Percentiles rank a stretch among this genome's conserved stretches.
Evolutionary conservation across 2,113 vertebrate species (phyloP).

Genomic region (Pogona vitticeps): DNA sequence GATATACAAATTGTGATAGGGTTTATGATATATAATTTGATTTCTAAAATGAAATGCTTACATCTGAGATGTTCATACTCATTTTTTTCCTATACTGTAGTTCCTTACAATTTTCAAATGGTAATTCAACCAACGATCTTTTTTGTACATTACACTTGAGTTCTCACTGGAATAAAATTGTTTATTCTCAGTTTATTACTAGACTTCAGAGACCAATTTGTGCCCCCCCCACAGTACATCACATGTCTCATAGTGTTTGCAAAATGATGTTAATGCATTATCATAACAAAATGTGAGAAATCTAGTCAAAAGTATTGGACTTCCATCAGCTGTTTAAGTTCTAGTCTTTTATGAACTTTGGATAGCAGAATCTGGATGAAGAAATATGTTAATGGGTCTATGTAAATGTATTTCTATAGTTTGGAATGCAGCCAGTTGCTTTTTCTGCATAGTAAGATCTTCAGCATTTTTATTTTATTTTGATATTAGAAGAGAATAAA

Average conservation of each 20-base stretch:
- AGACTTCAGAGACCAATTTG: constrained; percentile 15
- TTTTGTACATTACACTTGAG: constrained; percentile 8
- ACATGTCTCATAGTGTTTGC: neutral
- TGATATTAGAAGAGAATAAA: constrained; percentile 16
- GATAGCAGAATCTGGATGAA: neutral
- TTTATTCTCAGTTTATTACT: neutral
- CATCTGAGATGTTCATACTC: neutral
- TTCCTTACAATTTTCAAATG: constrained; percentile 7
- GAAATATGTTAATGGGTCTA: constrained; percentile 33
- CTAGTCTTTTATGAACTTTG: constrained; percentile 28
- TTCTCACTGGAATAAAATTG: neutral
- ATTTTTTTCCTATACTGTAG: neutral
- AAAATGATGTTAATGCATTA: constrained; percentile 5
- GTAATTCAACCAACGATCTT: neutral
- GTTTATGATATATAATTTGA: neutral
- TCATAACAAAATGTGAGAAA: neutral
- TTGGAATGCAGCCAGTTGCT: neutral
- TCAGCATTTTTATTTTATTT: neutral
- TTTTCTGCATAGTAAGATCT: constrained; percentile 6
- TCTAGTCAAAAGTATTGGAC: constrained; percentile 4
- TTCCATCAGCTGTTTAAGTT: constrained; percentile 26
- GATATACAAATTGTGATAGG: neutral
- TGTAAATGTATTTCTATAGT: constrained; percentile 33
- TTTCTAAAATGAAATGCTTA: neutral
- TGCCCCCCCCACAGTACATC: constrained; percentile 21